Evolutionary conservation across 2,888 invertebrate genomes (phyloP), one percentile per base, ranked within the genome.

Genomic region (Machimus rusticus): DNA sequence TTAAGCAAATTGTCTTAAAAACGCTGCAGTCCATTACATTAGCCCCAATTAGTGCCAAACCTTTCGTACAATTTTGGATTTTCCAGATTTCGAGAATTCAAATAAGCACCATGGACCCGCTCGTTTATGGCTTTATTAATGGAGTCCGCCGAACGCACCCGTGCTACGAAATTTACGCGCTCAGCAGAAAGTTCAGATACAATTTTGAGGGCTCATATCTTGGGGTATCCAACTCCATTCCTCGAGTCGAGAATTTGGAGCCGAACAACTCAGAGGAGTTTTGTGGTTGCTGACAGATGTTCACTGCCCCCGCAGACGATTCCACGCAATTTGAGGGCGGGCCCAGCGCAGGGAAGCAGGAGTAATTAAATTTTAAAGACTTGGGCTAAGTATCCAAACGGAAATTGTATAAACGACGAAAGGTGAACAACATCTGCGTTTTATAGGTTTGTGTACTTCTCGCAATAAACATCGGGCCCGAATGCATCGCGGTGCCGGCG

Each of bases 381-480:
- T 76, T 76, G 34, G 76, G 76, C 34, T 76, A 76, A 76, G 76
- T 39, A 76, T 37, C 76, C n/a, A 39, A 76, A 76, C 34, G 34
- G 76, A 76, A 76, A 76, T 76, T 39, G 76, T 76, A 31, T 76
- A 76, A 76, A 76, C 66, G 66, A 66, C 66, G 76, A 76, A 76
- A 76, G 76, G 76, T 76, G 76, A 76, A 76, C 76, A 76, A 76
- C 76, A 76, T 76, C 76, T 76, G 76, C 34, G 37, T 76, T 76
- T 76, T 76, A 76, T 34, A 76, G 76, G 37, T 76, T 39, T 39
- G 37, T 37, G 76, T 76, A 39, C 76, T 76, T 34, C 39, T 76
- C 76, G 39, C 39, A 76, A 39, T 76, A 39, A 76, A 39, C 76
- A 34, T 76, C 19, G 9, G 31, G 19, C 14, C 28, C 39, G 76